Evolutionary conservation across 2,797 vertebrate genomes (phyloP).

Genomic region (Liasis olivaceus): DNA sequence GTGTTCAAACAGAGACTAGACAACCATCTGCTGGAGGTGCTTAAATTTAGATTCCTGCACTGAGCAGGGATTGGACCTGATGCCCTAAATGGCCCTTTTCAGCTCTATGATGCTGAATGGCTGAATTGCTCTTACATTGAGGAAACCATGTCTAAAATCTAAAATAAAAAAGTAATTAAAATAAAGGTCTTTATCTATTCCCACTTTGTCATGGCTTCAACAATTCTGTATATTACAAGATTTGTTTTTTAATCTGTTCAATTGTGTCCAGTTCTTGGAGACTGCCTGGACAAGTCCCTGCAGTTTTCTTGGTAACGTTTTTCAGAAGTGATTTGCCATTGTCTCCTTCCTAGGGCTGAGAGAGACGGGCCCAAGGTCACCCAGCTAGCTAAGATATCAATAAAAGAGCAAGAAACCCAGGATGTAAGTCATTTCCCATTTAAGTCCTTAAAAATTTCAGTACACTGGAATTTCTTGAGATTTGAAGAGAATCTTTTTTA

Average conservation of each 20-base stretch:
- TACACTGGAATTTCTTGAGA: not conserved
- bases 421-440: not conserved
- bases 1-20: not conserved
- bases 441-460: not conserved
- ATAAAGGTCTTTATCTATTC: not conserved
- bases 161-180: not conserved
- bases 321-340: too few species aligned
- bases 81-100: not conserved
- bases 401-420: not conserved
- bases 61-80: not conserved
- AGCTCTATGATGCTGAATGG: not conserved
- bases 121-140: not conserved
- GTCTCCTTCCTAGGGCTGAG: too few species aligned
- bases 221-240: not conserved
- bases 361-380: too few species aligned
- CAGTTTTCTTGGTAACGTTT: too few species aligned
- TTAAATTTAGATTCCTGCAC: not conserved
- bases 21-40: not conserved
- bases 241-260: too few species aligned
- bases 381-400: not conserved
- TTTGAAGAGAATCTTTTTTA: not conserved
- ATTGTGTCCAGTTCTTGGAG: too few species aligned
- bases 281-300: too few species aligned
- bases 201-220: not conserved
- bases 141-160: not conserved